Percentiles rank a stretch among this genome's conserved stretches.
Evolutionary conservation across 2,888 invertebrate species (phyloP).

Genomic region (Torymus texanus): DNA sequence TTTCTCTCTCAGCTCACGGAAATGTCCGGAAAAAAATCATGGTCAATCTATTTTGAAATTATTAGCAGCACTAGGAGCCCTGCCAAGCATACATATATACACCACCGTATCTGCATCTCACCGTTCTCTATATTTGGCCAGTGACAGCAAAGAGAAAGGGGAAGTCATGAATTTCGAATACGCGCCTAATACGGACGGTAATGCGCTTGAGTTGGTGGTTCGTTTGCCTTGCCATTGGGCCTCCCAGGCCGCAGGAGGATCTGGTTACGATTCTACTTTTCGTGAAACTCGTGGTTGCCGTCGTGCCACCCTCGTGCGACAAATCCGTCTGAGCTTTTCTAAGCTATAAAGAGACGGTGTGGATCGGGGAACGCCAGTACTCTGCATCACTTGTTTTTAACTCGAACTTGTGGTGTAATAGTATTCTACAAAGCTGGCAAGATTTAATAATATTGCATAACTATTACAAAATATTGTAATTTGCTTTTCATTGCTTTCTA

Average conservation of each 20-base stretch:
- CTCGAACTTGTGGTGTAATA: too few relatives aligned
- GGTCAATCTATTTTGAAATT: constrained; percentile 27
- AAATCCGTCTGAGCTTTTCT: too few relatives aligned
- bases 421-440: too few relatives aligned
- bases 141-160: background rate
- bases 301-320: too few relatives aligned
- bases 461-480: too few relatives aligned
- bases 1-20: background rate
- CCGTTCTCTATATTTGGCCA: constrained; percentile 14
- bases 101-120: constrained; percentile 5
- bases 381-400: too few relatives aligned
- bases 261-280: constrained; percentile 30
- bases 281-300: background rate
- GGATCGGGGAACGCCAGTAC: too few relatives aligned
- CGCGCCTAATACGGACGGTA: constrained; percentile 61
- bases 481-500: too few relatives aligned
- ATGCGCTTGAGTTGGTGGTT: constrained; percentile 57
- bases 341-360: too few relatives aligned
- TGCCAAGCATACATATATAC: background rate
- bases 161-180: constrained; percentile 63
- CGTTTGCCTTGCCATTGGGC: constrained; percentile 41
- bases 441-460: background rate
- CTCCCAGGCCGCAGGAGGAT: constrained; percentile 1
- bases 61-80: background rate
- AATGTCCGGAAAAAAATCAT: constrained; percentile 8